These are phyloP conservation scores for Battus philenor DNA, from an alignment of 1,140 invertebrate genomes.

Conservation along the genomic window DNA sequence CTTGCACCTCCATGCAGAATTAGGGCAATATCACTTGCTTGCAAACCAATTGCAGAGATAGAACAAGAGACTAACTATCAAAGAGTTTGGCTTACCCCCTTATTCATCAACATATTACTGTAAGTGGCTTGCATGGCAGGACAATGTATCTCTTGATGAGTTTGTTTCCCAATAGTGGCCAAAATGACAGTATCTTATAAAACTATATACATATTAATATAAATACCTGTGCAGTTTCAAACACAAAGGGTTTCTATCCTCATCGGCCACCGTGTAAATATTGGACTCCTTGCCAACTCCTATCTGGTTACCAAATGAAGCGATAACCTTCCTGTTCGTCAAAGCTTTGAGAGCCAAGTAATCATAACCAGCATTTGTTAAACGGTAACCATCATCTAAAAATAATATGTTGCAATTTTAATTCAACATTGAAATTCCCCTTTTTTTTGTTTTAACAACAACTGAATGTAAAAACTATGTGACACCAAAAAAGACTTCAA, in stretches of 20 bases:
- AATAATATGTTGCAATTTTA: slow-evolving; percentile 7
- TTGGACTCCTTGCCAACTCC: slow-evolving; percentile 99
- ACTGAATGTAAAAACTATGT: neutral
- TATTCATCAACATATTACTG: too few relatives aligned
- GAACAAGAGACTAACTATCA: too few relatives aligned
- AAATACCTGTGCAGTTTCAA: slow-evolving; percentile 93
- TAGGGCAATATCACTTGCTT: too few relatives aligned
- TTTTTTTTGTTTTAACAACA: neutral
- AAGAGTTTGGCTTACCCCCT: too few relatives aligned
- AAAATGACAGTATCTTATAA: too few relatives aligned
- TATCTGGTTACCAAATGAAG: slow-evolving; percentile 98
- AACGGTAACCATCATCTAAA: slow-evolving; percentile 94
- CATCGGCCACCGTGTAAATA: slow-evolving; percentile 91
- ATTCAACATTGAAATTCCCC: neutral
- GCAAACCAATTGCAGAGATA: too few relatives aligned
- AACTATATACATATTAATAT: too few relatives aligned
- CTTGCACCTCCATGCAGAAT: too few relatives aligned
- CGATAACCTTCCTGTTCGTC: slow-evolving; percentile 84
- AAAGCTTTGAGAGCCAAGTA: slow-evolving; percentile 96
- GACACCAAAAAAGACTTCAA: too few relatives aligned
- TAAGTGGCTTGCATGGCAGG: too few relatives aligned
- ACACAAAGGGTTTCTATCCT: slow-evolving; percentile 84
- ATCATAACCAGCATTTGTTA: slow-evolving; percentile 98
- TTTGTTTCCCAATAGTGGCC: too few relatives aligned
- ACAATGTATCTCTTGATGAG: too few relatives aligned